phyloP scores from a whole-genome alignment of 2,888 invertebrate genomes.

The Alsophila aescularia region DNA sequence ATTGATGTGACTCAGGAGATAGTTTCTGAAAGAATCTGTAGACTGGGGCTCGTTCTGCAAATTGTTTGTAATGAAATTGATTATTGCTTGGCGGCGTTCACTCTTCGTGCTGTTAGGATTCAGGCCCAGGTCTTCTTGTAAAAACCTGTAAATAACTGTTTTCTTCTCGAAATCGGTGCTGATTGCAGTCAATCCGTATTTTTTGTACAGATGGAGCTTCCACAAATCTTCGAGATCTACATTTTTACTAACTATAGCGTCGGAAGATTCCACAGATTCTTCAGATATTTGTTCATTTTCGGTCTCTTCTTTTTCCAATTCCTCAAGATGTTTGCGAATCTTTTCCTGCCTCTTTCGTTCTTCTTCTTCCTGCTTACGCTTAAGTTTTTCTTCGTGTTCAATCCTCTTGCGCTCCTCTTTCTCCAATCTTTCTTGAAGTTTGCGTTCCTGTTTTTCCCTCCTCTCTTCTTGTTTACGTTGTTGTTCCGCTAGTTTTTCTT shows the following conservation, averaged over 20 bases:
- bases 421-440: constrained; percentile 39
- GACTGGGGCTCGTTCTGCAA: constrained; percentile 52
- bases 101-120: constrained; percentile 64
- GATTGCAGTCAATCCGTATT: constrained; percentile 60
- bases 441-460: constrained; percentile 43
- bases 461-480: constrained; percentile 47
- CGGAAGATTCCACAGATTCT: constrained; percentile 52
- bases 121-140: constrained; percentile 65
- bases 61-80: constrained; percentile 61
- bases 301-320: constrained; percentile 52
- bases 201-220: constrained; percentile 66
- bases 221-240: constrained; percentile 73
- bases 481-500: constrained; percentile 42
- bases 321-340: constrained; percentile 48
- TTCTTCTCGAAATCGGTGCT: constrained; percentile 65
- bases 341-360: constrained; percentile 49
- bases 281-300: constrained; percentile 38
- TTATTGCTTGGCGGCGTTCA: constrained; percentile 69
- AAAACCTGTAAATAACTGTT: constrained; percentile 59
- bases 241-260: constrained; percentile 47
- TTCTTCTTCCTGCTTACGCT: constrained; percentile 46
- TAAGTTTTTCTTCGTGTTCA: constrained; percentile 50
- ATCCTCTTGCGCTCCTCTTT: constrained; percentile 49
- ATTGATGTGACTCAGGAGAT: constrained; percentile 62
- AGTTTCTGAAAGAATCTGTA: constrained; percentile 56